Percentiles rank a stretch among this genome's conserved stretches.
Evolutionary conservation across 2,888 invertebrate genomes (phyloP).

Genomic region (Leptinotarsa tumamoca): DNA sequence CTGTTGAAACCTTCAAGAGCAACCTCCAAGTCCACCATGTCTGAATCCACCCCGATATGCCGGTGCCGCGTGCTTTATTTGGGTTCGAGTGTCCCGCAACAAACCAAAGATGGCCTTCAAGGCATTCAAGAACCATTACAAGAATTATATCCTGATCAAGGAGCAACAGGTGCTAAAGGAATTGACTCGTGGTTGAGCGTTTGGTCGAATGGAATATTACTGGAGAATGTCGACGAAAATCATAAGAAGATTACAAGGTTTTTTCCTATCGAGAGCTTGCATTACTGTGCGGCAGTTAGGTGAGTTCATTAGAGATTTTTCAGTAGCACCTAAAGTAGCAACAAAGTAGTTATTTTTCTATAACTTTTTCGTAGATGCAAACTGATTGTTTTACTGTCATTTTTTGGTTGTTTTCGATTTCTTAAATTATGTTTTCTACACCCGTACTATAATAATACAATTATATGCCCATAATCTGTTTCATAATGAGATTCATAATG

Average conservation of each 20-base stretch:
- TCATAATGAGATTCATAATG: too few species aligned
- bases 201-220: slow-evolving; percentile 93
- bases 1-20: background rate
- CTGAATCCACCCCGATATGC: slow-evolving; percentile 93
- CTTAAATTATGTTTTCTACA: too few species aligned
- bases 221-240: slow-evolving; percentile 97
- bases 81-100: slow-evolving; percentile 95
- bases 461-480: too few species aligned
- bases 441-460: too few species aligned
- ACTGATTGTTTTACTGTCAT: background rate
- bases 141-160: slow-evolving; percentile 95
- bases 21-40: slow-evolving; percentile 63
- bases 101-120: slow-evolving; percentile 97
- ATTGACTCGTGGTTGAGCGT: slow-evolving; percentile 97
- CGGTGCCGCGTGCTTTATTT: slow-evolving; percentile 96
- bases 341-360: background rate
- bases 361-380: background rate
- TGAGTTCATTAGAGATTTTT: slow-evolving; percentile 68
- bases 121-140: slow-evolving; percentile 97
- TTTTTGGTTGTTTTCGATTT: too few species aligned
- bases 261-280: slow-evolving; percentile 94
- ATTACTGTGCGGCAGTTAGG: slow-evolving; percentile 95
- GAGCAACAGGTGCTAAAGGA: slow-evolving; percentile 87
- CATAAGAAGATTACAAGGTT: slow-evolving; percentile 94
- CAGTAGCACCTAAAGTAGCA: background rate